Conservation (phyloP, 2,888 invertebrate genomes). For the Epistrophe grossulariae region DNA sequence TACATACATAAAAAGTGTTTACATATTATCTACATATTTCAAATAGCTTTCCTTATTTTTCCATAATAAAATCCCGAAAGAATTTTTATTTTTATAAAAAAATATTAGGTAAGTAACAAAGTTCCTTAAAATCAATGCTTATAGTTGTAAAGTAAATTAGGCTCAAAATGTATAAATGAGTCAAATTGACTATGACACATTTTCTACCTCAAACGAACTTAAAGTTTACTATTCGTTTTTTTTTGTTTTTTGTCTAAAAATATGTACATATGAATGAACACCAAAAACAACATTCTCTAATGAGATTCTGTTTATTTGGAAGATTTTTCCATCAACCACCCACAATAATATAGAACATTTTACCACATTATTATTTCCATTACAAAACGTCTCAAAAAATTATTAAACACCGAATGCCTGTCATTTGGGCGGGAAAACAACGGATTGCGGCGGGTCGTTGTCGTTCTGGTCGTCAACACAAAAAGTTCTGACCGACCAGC, state of each 20-base stretch:
- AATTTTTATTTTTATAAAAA: constrained; percentile 23
- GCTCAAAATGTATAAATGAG: constrained; percentile 33
- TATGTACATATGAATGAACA: constrained; percentile 22
- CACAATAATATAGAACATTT: constrained; percentile 18
- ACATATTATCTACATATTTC: neutral
- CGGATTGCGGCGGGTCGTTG: neutral
- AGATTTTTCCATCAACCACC: constrained; percentile 39
- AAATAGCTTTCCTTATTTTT: constrained; percentile 41
- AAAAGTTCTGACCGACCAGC: constrained; percentile 2
- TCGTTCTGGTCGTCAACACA: neutral
- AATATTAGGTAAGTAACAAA: neutral
- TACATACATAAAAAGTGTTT: neutral
- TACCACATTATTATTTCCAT: constrained; percentile 27
- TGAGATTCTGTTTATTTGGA: constrained; percentile 48
- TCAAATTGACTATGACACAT: constrained; percentile 44
- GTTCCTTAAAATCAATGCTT: neutral
- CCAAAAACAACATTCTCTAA: constrained; percentile 43
- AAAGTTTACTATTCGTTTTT: neutral
- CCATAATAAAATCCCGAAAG: constrained; percentile 20
- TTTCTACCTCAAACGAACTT: constrained; percentile 6
- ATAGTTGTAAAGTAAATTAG: neutral
- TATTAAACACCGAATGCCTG: constrained; percentile 46
- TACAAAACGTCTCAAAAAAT: constrained; percentile 45
- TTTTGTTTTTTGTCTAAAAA: neutral
- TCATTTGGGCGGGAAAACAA: constrained; percentile 31